These are phyloP conservation scores for Otocyon megalotis DNA, from an alignment of 2,113 vertebrate genomes.

Conservation along the genomic window DNA sequence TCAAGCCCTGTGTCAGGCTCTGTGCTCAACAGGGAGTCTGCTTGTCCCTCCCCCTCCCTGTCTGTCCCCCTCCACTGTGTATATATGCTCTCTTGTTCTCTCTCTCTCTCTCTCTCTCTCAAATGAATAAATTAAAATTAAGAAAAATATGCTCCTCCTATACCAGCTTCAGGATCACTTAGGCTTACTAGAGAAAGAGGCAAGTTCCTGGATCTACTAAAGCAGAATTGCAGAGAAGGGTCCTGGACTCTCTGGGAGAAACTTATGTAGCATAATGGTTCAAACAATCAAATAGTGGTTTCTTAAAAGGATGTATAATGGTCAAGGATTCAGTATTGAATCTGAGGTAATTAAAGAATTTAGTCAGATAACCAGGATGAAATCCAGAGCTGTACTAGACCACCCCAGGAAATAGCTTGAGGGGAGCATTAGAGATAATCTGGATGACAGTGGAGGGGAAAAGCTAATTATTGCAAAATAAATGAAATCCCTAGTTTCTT, in stretches of 20 bases:
- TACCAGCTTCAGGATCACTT: neutral
- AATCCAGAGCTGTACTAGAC: neutral
- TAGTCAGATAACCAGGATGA: neutral
- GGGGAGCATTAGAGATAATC: neutral
- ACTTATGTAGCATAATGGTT: neutral
- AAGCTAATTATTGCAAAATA: slow-evolving; percentile 10
- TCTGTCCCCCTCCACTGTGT: neutral
- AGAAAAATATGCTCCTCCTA: neutral
- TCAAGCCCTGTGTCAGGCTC: neutral
- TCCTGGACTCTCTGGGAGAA: neutral
- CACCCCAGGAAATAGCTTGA: neutral
- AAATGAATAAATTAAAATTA: neutral
- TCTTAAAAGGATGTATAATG: neutral
- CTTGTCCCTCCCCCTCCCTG: neutral
- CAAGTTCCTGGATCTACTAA: neutral
- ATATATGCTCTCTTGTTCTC: neutral
- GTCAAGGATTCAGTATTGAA: slow-evolving; percentile 7
- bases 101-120: neutral
- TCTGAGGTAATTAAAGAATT: slow-evolving; percentile 25
- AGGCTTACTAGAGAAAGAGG: neutral
- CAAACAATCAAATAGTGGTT: neutral
- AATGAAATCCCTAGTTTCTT: neutral
- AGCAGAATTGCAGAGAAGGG: neutral
- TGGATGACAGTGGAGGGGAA: neutral
- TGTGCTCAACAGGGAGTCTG: neutral